Base-by-base conservation (phyloP, 2,797 vertebrate genomes). In the Clamator glandarius region DNA sequence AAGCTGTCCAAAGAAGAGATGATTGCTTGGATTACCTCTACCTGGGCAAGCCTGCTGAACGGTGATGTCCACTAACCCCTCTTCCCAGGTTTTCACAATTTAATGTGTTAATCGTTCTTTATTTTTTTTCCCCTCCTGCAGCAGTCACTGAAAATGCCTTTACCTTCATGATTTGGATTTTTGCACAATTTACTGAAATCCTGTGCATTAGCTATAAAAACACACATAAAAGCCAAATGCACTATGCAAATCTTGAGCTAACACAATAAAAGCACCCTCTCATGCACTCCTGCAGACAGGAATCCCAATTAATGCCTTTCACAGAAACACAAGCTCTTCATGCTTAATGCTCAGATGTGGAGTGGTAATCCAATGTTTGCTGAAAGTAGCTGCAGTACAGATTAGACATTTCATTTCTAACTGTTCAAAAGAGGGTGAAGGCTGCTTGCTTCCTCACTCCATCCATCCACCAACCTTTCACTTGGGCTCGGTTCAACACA, bases 261-360 rank as follows among this genome's bases (percentile, higher is more conserved):
- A 70, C 79, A 57, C 52, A 84, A 29, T 64, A 89, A 87, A 93
- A 94, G 44, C 79, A 77, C 74, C 50, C 44, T 83, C 50, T 33
- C 41, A 23, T 3, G 7, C 50, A 59, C 48, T 91, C 78, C 8
- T 7, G 82, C 78, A 74, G 84, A 42, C 75, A 87, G 67, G 78
- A 89, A 87, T 85, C 75, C 82, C 72, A 85, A 89, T 92, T 89
- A 93, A 92, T 64, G 52, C 68, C 44, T 89, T 23, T 36, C 50
- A 85, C 15, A 87, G 75, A 84, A 89, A 61, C 54, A 72, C 35
- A 73, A 78, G 36, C 50, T 74, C 33, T 85, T 80, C 78, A 41
- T 61, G 36, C 31, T 74, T 75, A 84, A 57, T 75, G 48, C 42
- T 75, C 67, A 48, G 31, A 36, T 79, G 51, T 29, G 44, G 52